Percentiles rank a stretch among this genome's conserved stretches.
phyloP scores from a whole-genome alignment of 2,888 invertebrate genomes.

The Tethea ocularis region DNA sequence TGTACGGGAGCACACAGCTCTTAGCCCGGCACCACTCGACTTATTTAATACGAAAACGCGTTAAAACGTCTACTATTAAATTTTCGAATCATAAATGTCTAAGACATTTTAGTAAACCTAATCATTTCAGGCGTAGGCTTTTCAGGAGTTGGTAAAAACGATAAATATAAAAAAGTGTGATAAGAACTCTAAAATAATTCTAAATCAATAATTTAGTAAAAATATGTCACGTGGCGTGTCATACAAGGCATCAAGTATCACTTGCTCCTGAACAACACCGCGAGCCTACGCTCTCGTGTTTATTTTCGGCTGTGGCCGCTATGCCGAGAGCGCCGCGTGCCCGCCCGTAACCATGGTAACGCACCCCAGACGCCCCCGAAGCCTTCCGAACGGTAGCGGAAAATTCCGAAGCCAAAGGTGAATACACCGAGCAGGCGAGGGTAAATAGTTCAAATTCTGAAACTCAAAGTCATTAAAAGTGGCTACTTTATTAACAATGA shows the following conservation, averaged over 20 bases:
- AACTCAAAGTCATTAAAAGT: conserved; percentile 10
- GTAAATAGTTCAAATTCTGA: conserved; percentile 30
- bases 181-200: too few relatives aligned
- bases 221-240: conserved; percentile 33
- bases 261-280: conserved; percentile 42
- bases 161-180: too few relatives aligned
- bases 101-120: too few relatives aligned
- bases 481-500: neutral
- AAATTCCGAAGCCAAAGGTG: conserved; percentile 41
- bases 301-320: conserved; percentile 73
- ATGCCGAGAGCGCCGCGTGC: conserved; percentile 63
- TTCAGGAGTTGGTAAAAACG: too few relatives aligned
- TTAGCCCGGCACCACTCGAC: neutral
- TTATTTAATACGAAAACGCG: neutral
- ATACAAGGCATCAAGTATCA: conserved; percentile 28
- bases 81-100: too few relatives aligned
- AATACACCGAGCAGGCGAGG: conserved; percentile 24
- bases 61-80: too few relatives aligned
- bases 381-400: conserved; percentile 49
- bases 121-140: too few relatives aligned
- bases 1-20: neutral
- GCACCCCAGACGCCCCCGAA: conserved; percentile 72
- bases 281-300: conserved; percentile 63
- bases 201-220: conserved; percentile 15
- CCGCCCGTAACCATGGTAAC: conserved; percentile 70